Evolutionary conservation across 2,113 vertebrate species (phyloP), one percentile per base, ranked within the genome.

Genomic region (Pseudorasbora parva): DNA sequence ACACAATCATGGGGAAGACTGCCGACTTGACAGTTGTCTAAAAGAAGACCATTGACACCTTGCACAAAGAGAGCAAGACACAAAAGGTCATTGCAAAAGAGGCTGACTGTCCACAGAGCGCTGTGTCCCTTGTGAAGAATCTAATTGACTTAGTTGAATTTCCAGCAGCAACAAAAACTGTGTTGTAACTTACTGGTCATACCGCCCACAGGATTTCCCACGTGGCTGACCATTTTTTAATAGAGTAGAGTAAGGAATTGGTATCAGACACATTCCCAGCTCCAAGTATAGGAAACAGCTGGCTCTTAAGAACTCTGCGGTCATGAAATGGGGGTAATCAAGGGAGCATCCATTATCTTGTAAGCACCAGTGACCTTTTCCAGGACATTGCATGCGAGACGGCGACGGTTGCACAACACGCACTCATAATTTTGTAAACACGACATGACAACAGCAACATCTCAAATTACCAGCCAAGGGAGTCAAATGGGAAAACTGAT

Each of bases 381-480:
- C 51, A 45, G 41, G 69, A 71, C 72, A 71, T 87, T 45, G 60
- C 57, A 83, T 51, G 82, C 73, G 79, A 87, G 43, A 76, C 41
- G 62, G 47, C 19, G 69, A 4, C 71, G 21, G 8, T 90, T 89
- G 82, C 85, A 72, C 85, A 89, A 87, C 75, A 78, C 23, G 84
- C 68, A 80, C n/a, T 54, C 75, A 82, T 41, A 81, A 84, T 72
- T 81, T 54, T 80, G 62, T 85, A 88, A 86, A 86, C 80, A 83
- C 75, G 84, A 89, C 88, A 89, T 79, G 78, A 83, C 84, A 90
- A 78, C 82, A 84, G 77, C 89, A 82, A 60, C 68, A 82, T 86
- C 90, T 91, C 86, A 11, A 71, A 88, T 92, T 92, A 83, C 90
- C 72, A 81, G 71, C 78, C 78, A 60, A 41, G 73, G 86, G 82